Conservation (phyloP, 2,888 invertebrate genomes). For the Scrobipalpa costella region DNA sequence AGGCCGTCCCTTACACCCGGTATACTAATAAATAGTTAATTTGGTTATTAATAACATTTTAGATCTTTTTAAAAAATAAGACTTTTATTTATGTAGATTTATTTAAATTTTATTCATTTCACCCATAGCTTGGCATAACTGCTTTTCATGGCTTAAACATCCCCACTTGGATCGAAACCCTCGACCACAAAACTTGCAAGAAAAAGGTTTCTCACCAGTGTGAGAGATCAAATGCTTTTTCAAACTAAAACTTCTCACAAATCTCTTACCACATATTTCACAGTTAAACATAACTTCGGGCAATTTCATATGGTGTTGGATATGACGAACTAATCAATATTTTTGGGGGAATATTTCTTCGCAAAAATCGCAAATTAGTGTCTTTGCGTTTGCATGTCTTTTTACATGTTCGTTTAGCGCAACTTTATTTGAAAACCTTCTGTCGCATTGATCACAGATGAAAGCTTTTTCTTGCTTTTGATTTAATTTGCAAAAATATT, state of each 20-base stretch:
- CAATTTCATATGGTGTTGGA: not conserved
- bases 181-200: constrained; percentile 3
- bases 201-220: not conserved
- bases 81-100: no score
- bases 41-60: no score
- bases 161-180: not conserved
- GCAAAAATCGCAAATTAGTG: not conserved
- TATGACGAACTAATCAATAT: not conserved
- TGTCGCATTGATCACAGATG: not conserved
- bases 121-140: not conserved
- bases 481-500: not conserved
- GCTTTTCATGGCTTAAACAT: constrained; percentile 6
- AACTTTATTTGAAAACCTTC: not conserved
- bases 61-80: no score
- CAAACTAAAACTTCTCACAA: not conserved
- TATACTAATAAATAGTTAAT: no score
- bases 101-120: no score
- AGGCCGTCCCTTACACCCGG: no score
- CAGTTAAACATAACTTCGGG: not conserved
- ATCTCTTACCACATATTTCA: constrained; percentile 8
- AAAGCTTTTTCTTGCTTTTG: not conserved
- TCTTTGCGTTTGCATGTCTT: not conserved
- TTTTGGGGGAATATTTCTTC: not conserved
- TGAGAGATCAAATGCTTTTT: constrained; percentile 13
- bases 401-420: not conserved